Base-by-base conservation (phyloP, 2,797 vertebrate species). In the Petrocephalus schoutedeni region DNA sequence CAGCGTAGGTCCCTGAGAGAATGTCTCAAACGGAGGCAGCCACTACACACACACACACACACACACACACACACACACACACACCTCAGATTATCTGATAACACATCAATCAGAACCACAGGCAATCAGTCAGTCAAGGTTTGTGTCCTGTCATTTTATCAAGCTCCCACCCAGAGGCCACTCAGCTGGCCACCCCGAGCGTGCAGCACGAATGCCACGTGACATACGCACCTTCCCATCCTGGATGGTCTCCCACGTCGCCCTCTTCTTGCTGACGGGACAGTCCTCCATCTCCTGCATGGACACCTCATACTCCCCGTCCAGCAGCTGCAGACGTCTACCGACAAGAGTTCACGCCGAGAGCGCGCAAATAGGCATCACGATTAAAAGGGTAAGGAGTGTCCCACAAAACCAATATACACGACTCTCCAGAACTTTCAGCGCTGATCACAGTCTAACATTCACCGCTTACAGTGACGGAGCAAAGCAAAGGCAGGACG, bases 1-100 rank as follows among this genome's bases (percentile, higher is more conserved):
- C 94, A 99, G 93, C 5, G 98, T 99, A 92, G 98, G 98, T 96
- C 98, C 98, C 98, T 99, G 98, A 98, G 98, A 99, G 97, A 99
- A 99, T n/a, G 98, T 98, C 97, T 99, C 98, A 94, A 99, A 99
- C 21, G 98, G 98, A 92, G 98, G 98, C 94, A 99, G 93, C 92
- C 97, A 97, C 98, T 99, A 95, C 74, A 84, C 49, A 83, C 45
- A 53, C 45, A 36, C 23, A 41, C 23, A 77, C 32, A 51, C 16
- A 21, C 14, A 21, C 4, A 77, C 4, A 77, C 32, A 57, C 56
- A 57, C 49, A 51, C 49, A 51, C 45, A 49, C 45, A 67, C 64
- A 32, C 64, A 67, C 49, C n/a, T 82, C 77, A 82, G 36, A 51
- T 23, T 54, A 51, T 54, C 7, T 28, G 10, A 54, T 77, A 3